Base-by-base conservation (phyloP, 2,113 vertebrate genomes). In the Argyrosomus japonicus region DNA sequence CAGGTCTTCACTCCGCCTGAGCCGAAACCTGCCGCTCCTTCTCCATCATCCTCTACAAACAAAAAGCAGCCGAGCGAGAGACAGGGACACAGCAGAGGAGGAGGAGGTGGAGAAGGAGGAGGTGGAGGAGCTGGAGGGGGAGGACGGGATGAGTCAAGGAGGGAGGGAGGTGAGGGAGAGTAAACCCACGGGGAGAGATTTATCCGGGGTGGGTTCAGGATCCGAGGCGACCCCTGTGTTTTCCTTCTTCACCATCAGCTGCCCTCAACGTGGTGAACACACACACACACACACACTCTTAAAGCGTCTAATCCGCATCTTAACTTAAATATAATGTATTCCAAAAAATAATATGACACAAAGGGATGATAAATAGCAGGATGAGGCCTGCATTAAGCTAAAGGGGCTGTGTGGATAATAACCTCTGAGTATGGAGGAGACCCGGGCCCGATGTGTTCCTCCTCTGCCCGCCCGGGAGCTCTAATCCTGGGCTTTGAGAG, bases 401-500 rank as follows among this genome's bases (percentile, higher is more conserved):
- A 96, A 95, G 93, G 74, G 65, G 82, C 75, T 76, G 64, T 9
- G 56, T 79, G 89, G 85, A 89, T 92, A 92, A 92, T 88, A 88
- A 89, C 82, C 77, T 29, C 69, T 0, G 40, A 85, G 84, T 6
- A 25, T 48, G 75, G 80, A 82, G 73, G 65, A 84, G 87, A 83
- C 83, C 83, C n/a, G 29, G 87, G 78, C 75, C 89, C 89, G 80
- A 36, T 75, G 67, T 43, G 82, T 75, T 77, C 75, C 91, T 88
- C 82, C 71, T 85, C 50, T 80, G 79, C 85, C 84, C 70, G 69
- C 81, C 62, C 54, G 62, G 77, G 89, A 88, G 64, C 95, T 94
- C 93, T 96, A 97, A 97, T 97, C 96, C 96, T 92, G 94, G 93
- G 95, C 96, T 96, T 96, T 96, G 73, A 70, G 86, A 71, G 62